Conservation (phyloP, 2,797 vertebrate genomes). For the Hydrolagus colliei region DNA sequence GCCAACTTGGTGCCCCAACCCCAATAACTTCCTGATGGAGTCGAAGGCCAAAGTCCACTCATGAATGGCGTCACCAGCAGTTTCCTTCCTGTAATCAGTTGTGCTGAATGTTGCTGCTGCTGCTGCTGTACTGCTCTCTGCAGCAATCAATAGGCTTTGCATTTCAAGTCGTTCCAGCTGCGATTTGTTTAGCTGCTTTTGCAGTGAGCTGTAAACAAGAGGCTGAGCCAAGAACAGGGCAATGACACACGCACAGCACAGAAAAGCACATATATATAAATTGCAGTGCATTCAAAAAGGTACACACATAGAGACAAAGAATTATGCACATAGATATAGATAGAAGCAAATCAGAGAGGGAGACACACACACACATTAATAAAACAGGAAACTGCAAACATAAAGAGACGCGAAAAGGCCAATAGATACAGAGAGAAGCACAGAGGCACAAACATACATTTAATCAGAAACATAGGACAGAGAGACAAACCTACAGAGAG, state of each 20-base stretch:
- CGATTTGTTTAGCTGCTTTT: conserved; percentile 24
- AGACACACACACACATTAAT: background rate
- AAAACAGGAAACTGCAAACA: too few relatives aligned
- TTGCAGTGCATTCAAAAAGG: too few relatives aligned
- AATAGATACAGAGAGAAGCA: too few relatives aligned
- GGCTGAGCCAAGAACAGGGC: background rate
- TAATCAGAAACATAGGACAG: too few relatives aligned
- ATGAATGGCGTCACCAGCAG: background rate
- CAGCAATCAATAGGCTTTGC: conserved; percentile 22
- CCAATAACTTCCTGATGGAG: background rate
- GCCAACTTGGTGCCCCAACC: too few relatives aligned
- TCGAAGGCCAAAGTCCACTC: background rate
- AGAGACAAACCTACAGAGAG: too few relatives aligned
- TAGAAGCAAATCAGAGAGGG: background rate
- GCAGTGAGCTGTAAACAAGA: conserved; percentile 23
- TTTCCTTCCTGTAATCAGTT: background rate
- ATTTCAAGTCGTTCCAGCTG: conserved; percentile 22
- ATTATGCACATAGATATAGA: background rate
- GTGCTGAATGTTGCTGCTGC: conserved; percentile 8
- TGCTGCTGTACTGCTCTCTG: background rate
- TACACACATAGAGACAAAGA: background rate
- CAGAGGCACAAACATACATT: too few relatives aligned
- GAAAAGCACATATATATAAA: background rate
- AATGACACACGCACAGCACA: background rate
- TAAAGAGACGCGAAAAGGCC: too few relatives aligned